phyloP scores from a whole-genome alignment of 2,888 invertebrate species.

The Luffia ferchaultella region DNA sequence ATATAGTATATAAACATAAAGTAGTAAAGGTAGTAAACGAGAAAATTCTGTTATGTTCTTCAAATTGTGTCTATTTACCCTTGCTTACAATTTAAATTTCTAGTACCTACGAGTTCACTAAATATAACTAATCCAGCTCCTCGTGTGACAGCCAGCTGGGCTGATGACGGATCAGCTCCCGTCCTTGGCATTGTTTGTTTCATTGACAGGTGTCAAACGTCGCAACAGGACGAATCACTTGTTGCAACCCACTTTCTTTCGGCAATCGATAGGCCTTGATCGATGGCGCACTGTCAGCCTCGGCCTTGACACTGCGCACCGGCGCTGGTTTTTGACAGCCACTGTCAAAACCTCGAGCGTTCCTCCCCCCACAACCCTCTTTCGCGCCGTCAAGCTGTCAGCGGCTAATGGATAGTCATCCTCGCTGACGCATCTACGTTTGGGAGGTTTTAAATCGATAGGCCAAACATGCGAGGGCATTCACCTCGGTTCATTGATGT shows the following conservation, averaged over 20 bases:
- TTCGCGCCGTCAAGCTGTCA: constrained; percentile 25
- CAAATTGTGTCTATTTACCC: too few relatives aligned
- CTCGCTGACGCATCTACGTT: neutral
- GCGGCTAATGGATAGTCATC: constrained; percentile 45
- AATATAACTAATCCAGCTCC: too few relatives aligned
- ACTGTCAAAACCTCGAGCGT: constrained; percentile 31
- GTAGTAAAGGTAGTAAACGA: too few relatives aligned
- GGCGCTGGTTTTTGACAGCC: constrained; percentile 22
- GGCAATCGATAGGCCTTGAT: constrained; percentile 22
- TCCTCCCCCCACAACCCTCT: constrained; percentile 9
- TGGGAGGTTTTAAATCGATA: neutral
- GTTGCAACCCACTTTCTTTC: neutral
- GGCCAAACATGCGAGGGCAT: neutral
- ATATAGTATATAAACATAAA: too few relatives aligned
- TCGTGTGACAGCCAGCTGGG: too few relatives aligned
- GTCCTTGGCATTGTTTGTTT: too few relatives aligned
- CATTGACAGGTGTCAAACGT: constrained; percentile 7
- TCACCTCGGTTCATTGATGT: neutral
- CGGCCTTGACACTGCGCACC: constrained; percentile 30
- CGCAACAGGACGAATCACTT: constrained; percentile 7
- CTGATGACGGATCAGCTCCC: too few relatives aligned
- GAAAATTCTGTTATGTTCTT: too few relatives aligned
- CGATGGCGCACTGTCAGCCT: constrained; percentile 34
- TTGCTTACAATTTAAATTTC: too few relatives aligned
- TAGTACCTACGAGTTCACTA: too few relatives aligned